Percentiles rank a stretch among this genome's conserved stretches.
These are phyloP conservation scores for Liopterus haemorrhoidalis DNA, from an alignment of 2,888 invertebrate genomes.

Conservation along the genomic window DNA sequence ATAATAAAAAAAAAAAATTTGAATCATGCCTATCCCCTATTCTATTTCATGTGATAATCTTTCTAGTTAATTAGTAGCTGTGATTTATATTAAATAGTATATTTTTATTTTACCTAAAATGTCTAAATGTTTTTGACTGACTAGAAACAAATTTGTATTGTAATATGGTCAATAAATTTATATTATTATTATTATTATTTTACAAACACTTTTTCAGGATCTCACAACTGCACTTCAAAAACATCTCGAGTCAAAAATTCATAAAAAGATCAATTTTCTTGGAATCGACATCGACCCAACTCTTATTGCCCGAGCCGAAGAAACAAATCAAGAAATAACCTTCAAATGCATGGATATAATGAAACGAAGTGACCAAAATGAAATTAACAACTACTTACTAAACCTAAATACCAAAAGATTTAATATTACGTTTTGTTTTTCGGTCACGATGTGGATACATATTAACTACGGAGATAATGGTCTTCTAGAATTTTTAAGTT, in stretches of 20 bases:
- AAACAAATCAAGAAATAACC: constrained; percentile 44
- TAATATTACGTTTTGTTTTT: constrained; percentile 71
- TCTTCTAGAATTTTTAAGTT: constrained; percentile 56
- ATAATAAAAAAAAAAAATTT: too few relatives aligned
- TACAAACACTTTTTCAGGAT: constrained; percentile 47
- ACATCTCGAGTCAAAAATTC: constrained; percentile 48
- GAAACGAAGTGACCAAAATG: constrained; percentile 39
- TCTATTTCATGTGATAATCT: too few relatives aligned
- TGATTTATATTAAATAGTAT: too few relatives aligned
- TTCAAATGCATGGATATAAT: constrained; percentile 57
- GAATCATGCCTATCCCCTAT: too few relatives aligned
- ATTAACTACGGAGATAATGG: constrained; percentile 75
- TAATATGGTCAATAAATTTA: constrained; percentile 12
- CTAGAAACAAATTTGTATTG: too few relatives aligned
- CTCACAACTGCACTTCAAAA: constrained; percentile 57
- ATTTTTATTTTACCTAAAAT: too few relatives aligned
- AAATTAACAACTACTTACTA: constrained; percentile 49
- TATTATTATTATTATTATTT: constrained; percentile 16
- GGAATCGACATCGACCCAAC: constrained; percentile 71
- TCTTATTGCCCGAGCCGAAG: constrained; percentile 62
- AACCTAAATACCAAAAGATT: constrained; percentile 48
- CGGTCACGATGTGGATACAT: constrained; percentile 88
- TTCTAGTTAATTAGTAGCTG: too few relatives aligned
- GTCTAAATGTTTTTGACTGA: too few relatives aligned
- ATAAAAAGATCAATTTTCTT: constrained; percentile 47